Percentiles rank a stretch among this genome's conserved stretches.
Evolutionary conservation across 2,888 invertebrate genomes (phyloP).

Genomic region (Embidobia sp.): DNA sequence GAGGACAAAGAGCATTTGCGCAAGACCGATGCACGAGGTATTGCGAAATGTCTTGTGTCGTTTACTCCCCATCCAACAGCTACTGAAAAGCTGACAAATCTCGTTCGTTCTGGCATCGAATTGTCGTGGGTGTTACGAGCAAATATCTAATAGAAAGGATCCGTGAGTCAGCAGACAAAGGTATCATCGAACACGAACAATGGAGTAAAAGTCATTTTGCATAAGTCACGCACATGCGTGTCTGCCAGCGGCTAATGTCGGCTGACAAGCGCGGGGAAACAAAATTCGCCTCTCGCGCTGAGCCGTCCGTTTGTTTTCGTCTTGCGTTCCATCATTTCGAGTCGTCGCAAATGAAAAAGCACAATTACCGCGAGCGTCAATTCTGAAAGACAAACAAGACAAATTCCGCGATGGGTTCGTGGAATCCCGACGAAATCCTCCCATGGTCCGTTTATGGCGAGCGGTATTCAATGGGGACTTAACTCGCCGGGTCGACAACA

Average conservation of each 20-base stretch:
- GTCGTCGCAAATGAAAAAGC: no score
- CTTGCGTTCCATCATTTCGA: not conserved
- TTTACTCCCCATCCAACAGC: constrained; percentile 46
- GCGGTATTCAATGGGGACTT: not conserved
- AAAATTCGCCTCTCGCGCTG: constrained; percentile 10
- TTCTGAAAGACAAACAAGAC: no score
- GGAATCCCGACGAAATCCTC: no score
- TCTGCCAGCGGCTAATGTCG: constrained; percentile 69
- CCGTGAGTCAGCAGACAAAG: constrained; percentile 59
- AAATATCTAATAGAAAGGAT: constrained; percentile 60
- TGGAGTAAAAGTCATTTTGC: constrained; percentile 59
- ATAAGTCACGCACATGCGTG: constrained; percentile 55
- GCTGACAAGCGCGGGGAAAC: constrained; percentile 62
- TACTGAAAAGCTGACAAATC: constrained; percentile 63
- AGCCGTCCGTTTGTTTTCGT: constrained; percentile 4
- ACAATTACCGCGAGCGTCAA: no score
- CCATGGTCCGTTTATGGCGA: constrained; percentile 1
- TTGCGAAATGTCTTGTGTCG: constrained; percentile 38
- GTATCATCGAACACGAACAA: constrained; percentile 65
- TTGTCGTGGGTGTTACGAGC: constrained; percentile 58
- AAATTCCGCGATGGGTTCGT: not conserved
- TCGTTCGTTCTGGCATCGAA: constrained; percentile 61
- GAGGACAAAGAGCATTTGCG: constrained; percentile 7
- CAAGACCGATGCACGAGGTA: constrained; percentile 32
- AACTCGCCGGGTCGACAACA: no score